Base-by-base conservation (phyloP, 2,888 invertebrate genomes). In the Orchestes rusci region DNA sequence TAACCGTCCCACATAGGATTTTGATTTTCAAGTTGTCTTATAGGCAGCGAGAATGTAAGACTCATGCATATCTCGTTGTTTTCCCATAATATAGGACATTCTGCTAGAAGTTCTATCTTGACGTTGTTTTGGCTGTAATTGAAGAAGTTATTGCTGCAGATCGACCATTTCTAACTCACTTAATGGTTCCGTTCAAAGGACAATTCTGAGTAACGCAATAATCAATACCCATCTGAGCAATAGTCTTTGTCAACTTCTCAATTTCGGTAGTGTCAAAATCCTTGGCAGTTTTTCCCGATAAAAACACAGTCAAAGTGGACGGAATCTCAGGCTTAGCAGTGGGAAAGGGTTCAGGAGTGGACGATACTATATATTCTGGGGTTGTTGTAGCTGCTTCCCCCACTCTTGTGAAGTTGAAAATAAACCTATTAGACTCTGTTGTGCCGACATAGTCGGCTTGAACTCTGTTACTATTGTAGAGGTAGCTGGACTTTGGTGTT, bases 31-130 rank as follows among this genome's bases (percentile, higher is more conserved):
- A 41, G 32, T 29, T 45, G 41, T 10, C 49, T 15, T 32, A 58
- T 48, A 4, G 57, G 54, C 7, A 58, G 32, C 7, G 50, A 41
- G 34, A 58, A 58, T 10, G 39, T 55, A 8, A 56, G 30, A 32
- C 46, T 30, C 7, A 43, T 39, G 38, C 57, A 58, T 10, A 37
- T 48, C 3, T 52, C 53, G 16, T 42, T 45, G 29, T 50, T 43
- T 20, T 50, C 47, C 54, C 55, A 56, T 4, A 31, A 30, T 7
- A 45, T 10, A 7, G 52, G 43, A 35, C 57, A 58, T 5, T 19
- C 31, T 4, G 32, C 3, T 8, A 56, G 23, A 18, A 34, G 18
- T 4, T 38, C 17, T 3, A 55, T 51, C 13, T 48, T 32, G 1
- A 56, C 53, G 34, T 58, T 58, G 31, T 45, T 44, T 5, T 32